phyloP scores from a whole-genome alignment of 2,113 vertebrate species.

The Acanthisitta chloris region DNA sequence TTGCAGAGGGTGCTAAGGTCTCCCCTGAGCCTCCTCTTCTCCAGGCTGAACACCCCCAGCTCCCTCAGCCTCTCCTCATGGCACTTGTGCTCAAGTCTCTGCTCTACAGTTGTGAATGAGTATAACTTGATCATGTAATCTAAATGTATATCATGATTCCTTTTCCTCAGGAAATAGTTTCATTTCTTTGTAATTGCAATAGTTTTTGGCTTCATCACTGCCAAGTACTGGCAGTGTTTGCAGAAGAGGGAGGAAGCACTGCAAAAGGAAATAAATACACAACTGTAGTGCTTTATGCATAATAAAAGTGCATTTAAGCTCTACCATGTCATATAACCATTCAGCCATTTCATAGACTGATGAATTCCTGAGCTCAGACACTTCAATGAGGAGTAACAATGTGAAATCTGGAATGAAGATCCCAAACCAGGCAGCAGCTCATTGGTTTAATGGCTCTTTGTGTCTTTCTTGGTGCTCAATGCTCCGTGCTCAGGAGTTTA shows the following conservation, averaged over 20 bases:
- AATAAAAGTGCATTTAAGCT: slow-evolving; percentile 13
- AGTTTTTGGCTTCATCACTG: neutral
- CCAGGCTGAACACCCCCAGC: too few species aligned
- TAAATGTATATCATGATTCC: neutral
- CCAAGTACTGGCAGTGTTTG: neutral
- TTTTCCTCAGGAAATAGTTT: neutral
- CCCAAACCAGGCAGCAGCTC: neutral
- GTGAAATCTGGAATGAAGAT: neutral
- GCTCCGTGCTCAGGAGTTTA: neutral
- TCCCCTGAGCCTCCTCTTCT: too few species aligned
- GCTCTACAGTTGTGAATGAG: too few species aligned
- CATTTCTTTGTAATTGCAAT: neutral
- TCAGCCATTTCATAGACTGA: neutral
- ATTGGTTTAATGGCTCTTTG: neutral
- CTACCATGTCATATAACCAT: neutral
- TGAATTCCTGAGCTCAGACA: neutral
- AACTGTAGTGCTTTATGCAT: neutral
- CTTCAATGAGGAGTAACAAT: neutral
- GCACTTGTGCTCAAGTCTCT: too few species aligned
- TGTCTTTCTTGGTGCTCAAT: neutral
- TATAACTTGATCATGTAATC: neutral
- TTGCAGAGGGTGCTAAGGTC: too few species aligned
- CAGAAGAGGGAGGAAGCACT: neutral
- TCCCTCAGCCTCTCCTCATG: too few species aligned
- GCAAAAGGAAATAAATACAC: neutral